phyloP scores from a whole-genome alignment of 2,797 vertebrate genomes.

The Alauda arvensis region DNA sequence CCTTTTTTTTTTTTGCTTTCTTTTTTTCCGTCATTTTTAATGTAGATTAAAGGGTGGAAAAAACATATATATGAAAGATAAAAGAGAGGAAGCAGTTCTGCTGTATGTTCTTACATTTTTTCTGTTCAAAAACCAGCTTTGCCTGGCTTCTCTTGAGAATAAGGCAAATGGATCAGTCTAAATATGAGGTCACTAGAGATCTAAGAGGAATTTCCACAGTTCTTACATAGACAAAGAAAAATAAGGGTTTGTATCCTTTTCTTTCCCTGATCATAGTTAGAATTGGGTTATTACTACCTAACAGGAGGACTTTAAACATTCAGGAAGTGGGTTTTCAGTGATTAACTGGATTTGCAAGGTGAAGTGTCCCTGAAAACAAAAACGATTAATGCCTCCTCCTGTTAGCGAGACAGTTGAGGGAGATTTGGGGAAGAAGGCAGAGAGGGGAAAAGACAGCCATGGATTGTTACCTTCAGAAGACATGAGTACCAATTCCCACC shows the following conservation, averaged over 20 bases:
- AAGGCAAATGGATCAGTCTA: not conserved
- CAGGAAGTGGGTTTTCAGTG: not conserved
- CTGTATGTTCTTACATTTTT: not conserved
- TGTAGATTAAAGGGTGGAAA: not conserved
- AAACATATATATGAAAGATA: not conserved
- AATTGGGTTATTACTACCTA: not conserved
- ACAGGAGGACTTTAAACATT: not conserved
- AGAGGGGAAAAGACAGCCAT: not conserved
- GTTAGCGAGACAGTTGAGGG: not conserved
- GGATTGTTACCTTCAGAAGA: not conserved
- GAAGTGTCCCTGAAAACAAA: not conserved
- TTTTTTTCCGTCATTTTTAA: rapidly evolving
- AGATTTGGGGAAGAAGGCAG: not conserved
- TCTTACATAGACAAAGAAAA: not conserved
- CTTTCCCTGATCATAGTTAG: not conserved
- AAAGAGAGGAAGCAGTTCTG: not conserved
- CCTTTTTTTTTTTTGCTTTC: not conserved
- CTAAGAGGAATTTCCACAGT: not conserved
- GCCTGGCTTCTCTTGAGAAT: not conserved
- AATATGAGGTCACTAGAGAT: not conserved
- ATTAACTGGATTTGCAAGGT: not conserved
- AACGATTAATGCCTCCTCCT: not conserved
- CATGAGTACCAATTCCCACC: not conserved
- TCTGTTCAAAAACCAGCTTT: not conserved
- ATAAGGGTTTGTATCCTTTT: not conserved